Conservation (phyloP, 64 coral and sea anemone genomes). For the Pocillopora verrucosa region DNA sequence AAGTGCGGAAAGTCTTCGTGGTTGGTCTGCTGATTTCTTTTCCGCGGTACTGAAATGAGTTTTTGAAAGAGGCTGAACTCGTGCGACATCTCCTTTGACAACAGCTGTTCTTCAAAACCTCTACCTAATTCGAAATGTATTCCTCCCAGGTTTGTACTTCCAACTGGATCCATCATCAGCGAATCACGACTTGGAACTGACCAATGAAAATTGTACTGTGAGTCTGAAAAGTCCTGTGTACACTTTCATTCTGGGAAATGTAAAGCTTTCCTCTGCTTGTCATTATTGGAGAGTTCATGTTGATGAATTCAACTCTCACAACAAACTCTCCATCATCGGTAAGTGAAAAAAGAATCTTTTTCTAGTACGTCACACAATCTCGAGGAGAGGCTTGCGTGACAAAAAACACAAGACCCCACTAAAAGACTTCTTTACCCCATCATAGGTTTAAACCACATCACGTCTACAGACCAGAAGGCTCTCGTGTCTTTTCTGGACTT, state of each 20-base stretch:
- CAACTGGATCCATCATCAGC: slow-evolving; percentile 80
- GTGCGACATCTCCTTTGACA: no score
- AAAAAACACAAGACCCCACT: no score
- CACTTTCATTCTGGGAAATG: slow-evolving; percentile 81
- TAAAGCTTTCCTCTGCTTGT: slow-evolving; percentile 69
- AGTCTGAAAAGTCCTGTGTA: slow-evolving; percentile 86
- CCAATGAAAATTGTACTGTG: slow-evolving; percentile 74
- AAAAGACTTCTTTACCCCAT: no score
- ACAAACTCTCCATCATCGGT: slow-evolving; percentile 88
- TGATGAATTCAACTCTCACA: slow-evolving; percentile 87
- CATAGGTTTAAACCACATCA: no score
- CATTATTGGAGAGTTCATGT: slow-evolving; percentile 94
- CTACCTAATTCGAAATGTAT: not conserved
- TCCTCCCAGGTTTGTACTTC: slow-evolving; percentile 66
- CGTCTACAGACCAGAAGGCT: no score
- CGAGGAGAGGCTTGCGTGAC: no score
- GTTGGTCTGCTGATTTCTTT: no score
- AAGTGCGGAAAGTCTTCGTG: no score
- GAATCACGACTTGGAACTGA: slow-evolving; percentile 71
- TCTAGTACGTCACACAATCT: not conserved
- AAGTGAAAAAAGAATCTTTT: not conserved
- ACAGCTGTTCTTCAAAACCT: no score
- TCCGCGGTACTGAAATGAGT: no score
- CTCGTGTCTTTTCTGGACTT: no score
- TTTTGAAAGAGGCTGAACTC: no score